Conservation (phyloP, 2,797 vertebrate genomes). For the Rousettus madagascariensis region DNA sequence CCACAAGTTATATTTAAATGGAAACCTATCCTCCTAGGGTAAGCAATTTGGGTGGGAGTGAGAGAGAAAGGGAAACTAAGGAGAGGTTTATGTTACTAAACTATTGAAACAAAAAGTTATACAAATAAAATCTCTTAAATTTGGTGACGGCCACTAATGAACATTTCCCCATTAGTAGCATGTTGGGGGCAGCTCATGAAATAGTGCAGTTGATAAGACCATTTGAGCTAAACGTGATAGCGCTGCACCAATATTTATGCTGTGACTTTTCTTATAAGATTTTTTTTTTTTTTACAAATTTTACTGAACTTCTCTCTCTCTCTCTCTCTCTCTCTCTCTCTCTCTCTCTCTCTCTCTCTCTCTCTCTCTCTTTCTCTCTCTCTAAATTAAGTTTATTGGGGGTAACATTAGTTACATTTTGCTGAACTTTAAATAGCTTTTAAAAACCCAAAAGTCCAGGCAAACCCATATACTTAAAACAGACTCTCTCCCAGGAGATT, state of each 20-base stretch:
- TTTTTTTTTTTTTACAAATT: not conserved
- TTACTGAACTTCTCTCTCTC: too few relatives aligned
- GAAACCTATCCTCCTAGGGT: not conserved
- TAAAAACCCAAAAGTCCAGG: not conserved
- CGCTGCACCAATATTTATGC: not conserved
- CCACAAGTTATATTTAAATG: not conserved
- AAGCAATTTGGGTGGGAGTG: not conserved
- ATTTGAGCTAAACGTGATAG: not conserved
- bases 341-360: too few relatives aligned
- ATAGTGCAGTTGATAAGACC: not conserved
- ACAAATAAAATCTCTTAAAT: not conserved
- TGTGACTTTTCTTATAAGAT: not conserved
- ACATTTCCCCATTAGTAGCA: not conserved
- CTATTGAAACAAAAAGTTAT: not conserved
- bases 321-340: too few relatives aligned
- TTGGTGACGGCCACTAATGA: not conserved
- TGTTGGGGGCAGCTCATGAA: not conserved
- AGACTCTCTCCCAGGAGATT: not conserved
- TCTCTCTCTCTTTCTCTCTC: too few relatives aligned
- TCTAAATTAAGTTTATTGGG: too few relatives aligned
- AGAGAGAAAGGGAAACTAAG: not conserved
- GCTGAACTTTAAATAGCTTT: constrained; percentile 5
- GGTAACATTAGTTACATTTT: too few relatives aligned
- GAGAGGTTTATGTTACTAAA: not conserved
- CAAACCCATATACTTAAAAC: not conserved